Evolutionary conservation across 1,140 invertebrate species (phyloP).

Genomic region (Colletes gigas): DNA sequence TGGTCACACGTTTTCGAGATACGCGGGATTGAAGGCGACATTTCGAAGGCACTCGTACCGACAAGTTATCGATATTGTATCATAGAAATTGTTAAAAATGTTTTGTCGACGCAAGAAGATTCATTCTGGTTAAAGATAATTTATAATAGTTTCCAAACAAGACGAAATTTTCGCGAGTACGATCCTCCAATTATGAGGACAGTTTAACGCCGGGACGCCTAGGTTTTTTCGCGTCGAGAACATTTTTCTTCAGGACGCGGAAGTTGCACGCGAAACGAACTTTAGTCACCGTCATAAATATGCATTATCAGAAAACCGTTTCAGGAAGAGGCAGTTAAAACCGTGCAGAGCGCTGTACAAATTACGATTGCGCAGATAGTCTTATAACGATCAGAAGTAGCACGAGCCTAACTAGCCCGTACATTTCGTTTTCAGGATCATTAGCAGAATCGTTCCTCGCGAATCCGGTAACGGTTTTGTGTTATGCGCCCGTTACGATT

Average conservation of each 20-base stretch:
- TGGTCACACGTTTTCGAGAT: too few species aligned
- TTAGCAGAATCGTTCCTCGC: neutral
- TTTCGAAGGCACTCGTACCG: too few species aligned
- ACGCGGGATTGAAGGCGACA: too few species aligned
- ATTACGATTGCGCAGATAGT: conserved; percentile 23
- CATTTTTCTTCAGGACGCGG: conserved; percentile 28
- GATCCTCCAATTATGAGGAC: conserved; percentile 10
- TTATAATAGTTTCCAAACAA: too few species aligned
- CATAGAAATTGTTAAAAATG: too few species aligned
- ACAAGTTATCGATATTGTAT: too few species aligned
- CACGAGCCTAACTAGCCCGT: too few species aligned
- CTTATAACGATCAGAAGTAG: neutral
- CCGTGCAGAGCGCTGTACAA: conserved; percentile 7
- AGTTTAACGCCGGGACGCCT: conserved; percentile 16
- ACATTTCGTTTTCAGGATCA: neutral
- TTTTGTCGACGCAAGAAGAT: too few species aligned
- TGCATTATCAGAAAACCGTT: conserved; percentile 24
- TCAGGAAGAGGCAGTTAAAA: conserved; percentile 22
- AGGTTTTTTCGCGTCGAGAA: conserved; percentile 8
- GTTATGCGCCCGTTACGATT: neutral
- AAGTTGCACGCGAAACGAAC: conserved; percentile 42
- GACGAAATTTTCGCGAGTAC: conserved; percentile 6
- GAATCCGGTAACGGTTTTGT: neutral
- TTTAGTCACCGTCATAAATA: conserved; percentile 42
- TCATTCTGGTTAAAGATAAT: too few species aligned